Base-by-base conservation (phyloP, 2,113 vertebrate genomes). In the Oryzias woworae region DNA sequence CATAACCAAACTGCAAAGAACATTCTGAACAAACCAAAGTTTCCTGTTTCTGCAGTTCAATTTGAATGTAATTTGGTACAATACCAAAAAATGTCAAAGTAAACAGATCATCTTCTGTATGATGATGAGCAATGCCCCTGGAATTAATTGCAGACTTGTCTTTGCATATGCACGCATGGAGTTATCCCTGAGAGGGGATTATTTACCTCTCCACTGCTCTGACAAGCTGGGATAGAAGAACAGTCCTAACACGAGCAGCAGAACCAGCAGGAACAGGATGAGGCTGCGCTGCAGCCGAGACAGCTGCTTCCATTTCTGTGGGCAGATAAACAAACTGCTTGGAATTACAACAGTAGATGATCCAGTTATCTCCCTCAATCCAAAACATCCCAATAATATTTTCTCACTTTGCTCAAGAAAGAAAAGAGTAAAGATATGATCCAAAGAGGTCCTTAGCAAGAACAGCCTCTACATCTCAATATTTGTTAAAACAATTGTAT, bases 251-350 rank as follows among this genome's bases (percentile, higher is more conserved):
- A 96, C 81, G 13, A 91, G 66, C 83, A 97, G 63, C 75, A 94
- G 76, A 0, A 89, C 91, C 66, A 94, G 78, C 60, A 96, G 74
- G 82, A 95, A 92, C 60, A 98, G 92, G 82, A 97, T 81, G 28
- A 95, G 63, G 26, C 92, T 97, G 53, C 95, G 91, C 85, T 99
- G 97, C 0, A 99, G 88, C 6, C 95, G 88, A 4, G 97, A 98
- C 82, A 99, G 91, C 87, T 96, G 96, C 89, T 99, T 98, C 97
- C 96, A 98, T 90, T 94, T 97, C 97, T 99, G 77, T 18, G 63
- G 70, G 59, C 7, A 75, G 49, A 79, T 13, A 66, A 77, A 75
- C 44, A 76, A 51, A 64, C 7, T 31, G 46, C 47, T 75, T 42
- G 20, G 7, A 53, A 52, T 22, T 56, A 23, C 42, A 79, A 66